A percentile compares a stretch with the other conserved stretches of the same genome.
Evolutionary conservation across 2,888 invertebrate species (phyloP).

Genomic region (Oligia latruncula): DNA sequence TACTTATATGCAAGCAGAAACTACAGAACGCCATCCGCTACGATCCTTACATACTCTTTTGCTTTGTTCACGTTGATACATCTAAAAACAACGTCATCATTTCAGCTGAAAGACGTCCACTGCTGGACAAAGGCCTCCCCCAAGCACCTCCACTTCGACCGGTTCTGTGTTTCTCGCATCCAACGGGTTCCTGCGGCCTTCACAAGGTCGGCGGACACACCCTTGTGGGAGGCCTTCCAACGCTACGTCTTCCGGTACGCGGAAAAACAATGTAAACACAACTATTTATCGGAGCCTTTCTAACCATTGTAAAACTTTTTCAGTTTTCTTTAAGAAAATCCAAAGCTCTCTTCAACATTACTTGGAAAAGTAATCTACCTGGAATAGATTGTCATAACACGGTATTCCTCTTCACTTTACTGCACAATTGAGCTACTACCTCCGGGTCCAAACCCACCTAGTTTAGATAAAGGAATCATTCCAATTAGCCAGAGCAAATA

Average conservation of each 20-base stretch:
- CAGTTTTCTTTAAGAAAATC: neutral
- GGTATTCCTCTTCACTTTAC: neutral
- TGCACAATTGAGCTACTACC: slow-evolving; percentile 3
- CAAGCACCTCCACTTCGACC: too few species aligned
- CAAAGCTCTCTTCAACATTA: too few species aligned
- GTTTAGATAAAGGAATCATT: slow-evolving; percentile 46
- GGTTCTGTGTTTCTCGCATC: too few species aligned
- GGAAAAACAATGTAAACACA: neutral
- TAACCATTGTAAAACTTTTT: neutral
- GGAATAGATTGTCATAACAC: neutral
- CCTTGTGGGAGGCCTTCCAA: too few species aligned
- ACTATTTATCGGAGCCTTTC: neutral
- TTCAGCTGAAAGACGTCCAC: too few species aligned
- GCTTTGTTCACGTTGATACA: neutral
- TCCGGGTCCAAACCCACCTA: neutral
- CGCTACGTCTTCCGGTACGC: too few species aligned
- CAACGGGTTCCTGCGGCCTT: too few species aligned
- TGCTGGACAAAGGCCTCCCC: too few species aligned
- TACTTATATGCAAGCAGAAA: neutral
- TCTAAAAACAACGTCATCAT: too few species aligned
- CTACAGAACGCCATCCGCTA: neutral
- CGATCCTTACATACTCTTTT: neutral
- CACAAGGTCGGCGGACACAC: too few species aligned
- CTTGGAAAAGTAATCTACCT: neutral
- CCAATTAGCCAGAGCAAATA: slow-evolving; percentile 57